phyloP scores from a whole-genome alignment of 2,113 vertebrate genomes.

The Bostrychus sinensis region DNA sequence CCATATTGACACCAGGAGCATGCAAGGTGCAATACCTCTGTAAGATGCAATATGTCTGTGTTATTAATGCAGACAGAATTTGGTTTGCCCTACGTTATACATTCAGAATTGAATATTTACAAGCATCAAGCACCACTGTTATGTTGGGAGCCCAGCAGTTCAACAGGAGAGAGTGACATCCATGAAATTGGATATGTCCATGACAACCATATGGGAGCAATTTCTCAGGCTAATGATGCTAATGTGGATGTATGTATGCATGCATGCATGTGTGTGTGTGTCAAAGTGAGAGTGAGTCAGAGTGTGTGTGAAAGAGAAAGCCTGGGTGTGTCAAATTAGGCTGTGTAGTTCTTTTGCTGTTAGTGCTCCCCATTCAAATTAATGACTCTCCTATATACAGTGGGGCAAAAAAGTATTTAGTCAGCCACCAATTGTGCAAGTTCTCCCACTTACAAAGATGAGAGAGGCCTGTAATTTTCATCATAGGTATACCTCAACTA shows the following conservation, averaged over 20 bases:
- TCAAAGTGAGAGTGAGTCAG: too few relatives aligned
- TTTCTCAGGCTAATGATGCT: constrained; percentile 25
- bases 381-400: too few relatives aligned
- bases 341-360: too few relatives aligned
- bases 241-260: constrained; percentile 3
- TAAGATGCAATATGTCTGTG: background rate
- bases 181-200: constrained; percentile 24
- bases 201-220: constrained; percentile 18
- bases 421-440: too few relatives aligned
- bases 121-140: background rate
- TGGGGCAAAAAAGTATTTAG: too few relatives aligned
- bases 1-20: background rate
- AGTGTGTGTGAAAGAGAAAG: too few relatives aligned
- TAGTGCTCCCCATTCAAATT: too few relatives aligned
- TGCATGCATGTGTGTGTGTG: too few relatives aligned
- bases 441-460: too few relatives aligned
- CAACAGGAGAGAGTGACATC: constrained; percentile 15
- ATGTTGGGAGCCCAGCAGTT: constrained; percentile 6
- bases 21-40: constrained; percentile 2
- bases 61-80: background rate
- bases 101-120: constrained; percentile 3
- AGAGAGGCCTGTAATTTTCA: too few relatives aligned
- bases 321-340: too few relatives aligned
- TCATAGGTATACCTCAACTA: too few relatives aligned
- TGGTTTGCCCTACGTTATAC: background rate